These are phyloP conservation scores for Asarcornis scutulata DNA, from an alignment of 2,113 vertebrate genomes.

Conservation along the genomic window DNA sequence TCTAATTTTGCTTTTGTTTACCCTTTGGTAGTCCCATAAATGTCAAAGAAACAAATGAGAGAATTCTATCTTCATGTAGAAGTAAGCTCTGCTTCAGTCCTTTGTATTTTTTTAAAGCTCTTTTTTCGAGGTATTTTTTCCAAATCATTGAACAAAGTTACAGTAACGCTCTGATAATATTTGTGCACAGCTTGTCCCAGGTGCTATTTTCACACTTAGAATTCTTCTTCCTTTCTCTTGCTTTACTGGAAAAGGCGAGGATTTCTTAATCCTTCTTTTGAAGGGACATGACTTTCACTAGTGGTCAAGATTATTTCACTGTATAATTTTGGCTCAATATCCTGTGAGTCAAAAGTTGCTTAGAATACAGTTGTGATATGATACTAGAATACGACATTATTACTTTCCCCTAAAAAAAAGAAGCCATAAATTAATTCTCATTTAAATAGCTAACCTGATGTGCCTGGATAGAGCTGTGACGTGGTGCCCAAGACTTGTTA, in stretches of 20 bases:
- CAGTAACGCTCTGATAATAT: background rate
- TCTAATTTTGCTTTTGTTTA: slow-evolving; percentile 64
- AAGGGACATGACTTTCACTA: background rate
- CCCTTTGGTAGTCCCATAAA: slow-evolving; percentile 58
- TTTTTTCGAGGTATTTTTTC: slow-evolving; percentile 53
- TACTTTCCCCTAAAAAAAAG: fast-evolving
- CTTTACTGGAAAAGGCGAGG: background rate
- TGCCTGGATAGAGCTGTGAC: background rate
- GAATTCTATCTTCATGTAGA: slow-evolving; percentile 28
- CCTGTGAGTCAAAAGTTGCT: background rate
- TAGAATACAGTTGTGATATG: background rate
- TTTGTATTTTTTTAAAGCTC: background rate
- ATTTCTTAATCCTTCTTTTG: background rate
- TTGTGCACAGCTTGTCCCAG: background rate
- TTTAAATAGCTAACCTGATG: background rate
- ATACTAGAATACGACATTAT: background rate
- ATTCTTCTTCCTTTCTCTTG: background rate
- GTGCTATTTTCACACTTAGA: background rate
- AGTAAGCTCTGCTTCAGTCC: slow-evolving; percentile 31
- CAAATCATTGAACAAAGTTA: background rate
- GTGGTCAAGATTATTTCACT: background rate
- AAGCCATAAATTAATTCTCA: fast-evolving
- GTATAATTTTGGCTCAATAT: background rate
- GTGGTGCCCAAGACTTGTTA: background rate
- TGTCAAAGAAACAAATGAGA: slow-evolving; percentile 49